Evolutionary conservation across 2,113 vertebrate species (phyloP).

Genomic region (Callorhinus ursinus): DNA sequence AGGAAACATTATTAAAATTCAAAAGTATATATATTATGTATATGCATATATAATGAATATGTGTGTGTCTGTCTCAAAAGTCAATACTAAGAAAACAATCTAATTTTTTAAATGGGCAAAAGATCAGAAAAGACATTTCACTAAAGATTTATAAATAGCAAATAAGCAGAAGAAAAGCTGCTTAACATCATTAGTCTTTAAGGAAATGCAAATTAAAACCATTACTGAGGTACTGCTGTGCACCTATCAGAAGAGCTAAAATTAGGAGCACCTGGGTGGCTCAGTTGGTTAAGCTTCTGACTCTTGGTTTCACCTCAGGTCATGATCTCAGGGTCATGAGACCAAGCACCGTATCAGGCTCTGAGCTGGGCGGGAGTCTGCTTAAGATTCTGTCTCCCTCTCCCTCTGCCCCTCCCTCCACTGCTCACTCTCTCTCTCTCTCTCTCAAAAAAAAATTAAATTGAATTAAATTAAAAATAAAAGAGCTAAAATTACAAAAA

Average conservation of each 20-base stretch:
- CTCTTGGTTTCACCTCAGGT: not conserved
- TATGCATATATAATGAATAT: not conserved
- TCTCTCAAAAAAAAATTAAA: not conserved
- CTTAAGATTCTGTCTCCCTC: not conserved
- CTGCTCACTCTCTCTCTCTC: not conserved
- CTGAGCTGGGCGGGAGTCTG: not conserved
- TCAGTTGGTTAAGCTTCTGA: not conserved
- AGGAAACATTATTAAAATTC: constrained; percentile 44
- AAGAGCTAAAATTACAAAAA: not conserved
- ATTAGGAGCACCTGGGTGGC: not conserved
- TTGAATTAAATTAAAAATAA: not conserved
- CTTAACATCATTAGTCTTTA: not conserved
- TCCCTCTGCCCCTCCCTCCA: not conserved
- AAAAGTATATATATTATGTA: not conserved
- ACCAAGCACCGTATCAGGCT: not conserved
- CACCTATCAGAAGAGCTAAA: not conserved
- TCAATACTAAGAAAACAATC: not conserved
- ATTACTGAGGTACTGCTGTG: not conserved
- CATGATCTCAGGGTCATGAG: not conserved
- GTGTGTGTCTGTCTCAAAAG: not conserved
- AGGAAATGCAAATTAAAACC: not conserved
- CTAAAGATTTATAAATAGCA: not conserved
- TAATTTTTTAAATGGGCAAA: not conserved
- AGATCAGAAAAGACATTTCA: not conserved
- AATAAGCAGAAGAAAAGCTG: not conserved